Evolutionary conservation across 2,113 vertebrate genomes (phyloP), one percentile per base, ranked within the genome.

Genomic region (Peromyscus maniculatus): DNA sequence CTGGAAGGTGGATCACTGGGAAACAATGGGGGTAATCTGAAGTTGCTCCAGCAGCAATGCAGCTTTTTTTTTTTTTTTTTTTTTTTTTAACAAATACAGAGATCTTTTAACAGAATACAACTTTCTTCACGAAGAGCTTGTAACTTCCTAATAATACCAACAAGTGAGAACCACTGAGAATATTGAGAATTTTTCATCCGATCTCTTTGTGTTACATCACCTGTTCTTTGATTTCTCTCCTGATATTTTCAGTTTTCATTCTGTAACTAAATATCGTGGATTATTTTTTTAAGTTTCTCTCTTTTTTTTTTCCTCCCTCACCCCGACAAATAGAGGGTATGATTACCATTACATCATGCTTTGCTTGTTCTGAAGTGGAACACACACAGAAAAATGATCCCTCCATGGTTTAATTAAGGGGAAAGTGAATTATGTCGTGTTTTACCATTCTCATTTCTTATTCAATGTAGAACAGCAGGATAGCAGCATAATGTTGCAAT

Each of bases 371-470:
- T 97, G 91, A 98, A 98, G 74, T 97, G 97, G 97, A 98, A 98
- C 91, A 96, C 79, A 98, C 62, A 71, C n/a, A 93, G 95, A 97
- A 98, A 98, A 97, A 97, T 95, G 95, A 93, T 84, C 97, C 93
- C 95, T 98, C 26, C 83, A 46, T 95, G 95, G 94, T 98, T 89
- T 96, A 98, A 97, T 97, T 98, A 98, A 97, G 94, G 97, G 92
- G 93, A 97, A 96, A 96, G 96, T 98, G 96, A 98, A 98, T 97
- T 97, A 97, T 96, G 94, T 97, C 98, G 97, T 95, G 86, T 98
- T 98, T 98, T 98, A 96, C 97, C 98, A 98, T 99, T 99, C 98
- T 99, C 99, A 98, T 99, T 99, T 99, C 99, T 99, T 99, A 99
- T 98, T 98, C 98, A 98, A 98, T 99, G 98, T 98, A 98, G 98